phyloP scores from a whole-genome alignment of 2,888 invertebrate species.

The Argyresthia goedartella region DNA sequence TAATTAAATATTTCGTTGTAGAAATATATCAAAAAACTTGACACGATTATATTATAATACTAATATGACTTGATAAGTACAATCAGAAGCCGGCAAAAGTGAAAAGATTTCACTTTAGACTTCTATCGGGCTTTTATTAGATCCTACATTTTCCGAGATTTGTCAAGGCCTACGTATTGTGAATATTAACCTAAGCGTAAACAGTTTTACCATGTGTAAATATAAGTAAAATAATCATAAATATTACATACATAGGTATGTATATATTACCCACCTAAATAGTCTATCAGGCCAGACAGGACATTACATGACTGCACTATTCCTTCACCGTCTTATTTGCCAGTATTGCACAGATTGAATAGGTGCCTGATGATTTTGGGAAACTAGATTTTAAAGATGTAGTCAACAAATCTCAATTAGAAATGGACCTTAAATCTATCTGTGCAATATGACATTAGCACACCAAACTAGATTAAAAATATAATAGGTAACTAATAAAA shows the following conservation, averaged over 20 bases:
- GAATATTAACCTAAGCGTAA: neutral
- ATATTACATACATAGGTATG: conserved; percentile 16
- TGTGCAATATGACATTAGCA: no score
- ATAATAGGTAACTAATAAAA: neutral
- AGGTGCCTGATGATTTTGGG: no score
- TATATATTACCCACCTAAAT: conserved; percentile 17
- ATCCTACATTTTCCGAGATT: neutral
- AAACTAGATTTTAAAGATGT: no score
- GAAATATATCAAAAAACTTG: conserved; percentile 60
- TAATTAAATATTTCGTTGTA: conserved; percentile 40
- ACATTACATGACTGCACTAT: conserved; percentile 19
- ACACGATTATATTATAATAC: conserved; percentile 37
- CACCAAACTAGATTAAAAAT: no score
- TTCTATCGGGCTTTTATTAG: neutral
- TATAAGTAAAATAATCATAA: conserved; percentile 22
- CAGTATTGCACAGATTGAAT: no score
- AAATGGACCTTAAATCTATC: no score
- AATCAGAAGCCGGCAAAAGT: conserved; percentile 4
- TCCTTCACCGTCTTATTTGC: conserved; percentile 9
- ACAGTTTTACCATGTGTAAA: conserved; percentile 13
- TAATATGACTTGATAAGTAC: conserved; percentile 32
- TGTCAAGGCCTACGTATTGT: neutral
- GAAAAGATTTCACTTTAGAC: no score
- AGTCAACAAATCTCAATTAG: no score
- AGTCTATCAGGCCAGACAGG: conserved; percentile 14